Evolutionary conservation across 30 jellyfish, hydroid and myxozoan species (phyloP), one percentile per base, ranked within the genome.

Genomic region (Aurelia aurita complex sp. Pacific): DNA sequence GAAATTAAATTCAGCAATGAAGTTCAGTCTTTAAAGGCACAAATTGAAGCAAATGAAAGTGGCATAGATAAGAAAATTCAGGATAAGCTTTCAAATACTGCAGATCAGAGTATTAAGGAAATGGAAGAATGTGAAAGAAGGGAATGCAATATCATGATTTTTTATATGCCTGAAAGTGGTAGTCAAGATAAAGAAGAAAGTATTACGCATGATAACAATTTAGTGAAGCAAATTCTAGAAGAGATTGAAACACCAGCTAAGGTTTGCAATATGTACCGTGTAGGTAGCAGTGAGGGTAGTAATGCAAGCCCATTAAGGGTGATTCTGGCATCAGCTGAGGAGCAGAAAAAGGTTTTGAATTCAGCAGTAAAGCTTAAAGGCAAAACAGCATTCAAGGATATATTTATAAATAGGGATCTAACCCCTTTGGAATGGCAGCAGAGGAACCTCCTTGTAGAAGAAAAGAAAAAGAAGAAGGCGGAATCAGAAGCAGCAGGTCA

Each of bases 401-500:
- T 38, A 38, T 43, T 43, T 7, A 43, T 43, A 43, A 43, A 43
- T 7, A 43, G 12, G 54, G 54, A 43, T 7, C 12, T 43, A 43
- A 43, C 54, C 54, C 54, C 54, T 43, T 43, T 43, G 54, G 54
- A 43, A 43, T 10, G 54, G 54, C 54, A 43, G 54, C 54, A 43
- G 54, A 43, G 12, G 12, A 43, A 43, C 12, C 54, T 43, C 12
- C 54, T 43, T 7, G 54, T 43, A 43, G 54, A 9, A 43, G 74
- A 75, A 75, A 75, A 60, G 62, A 75, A 75, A 29, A 54, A 63
- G 61, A 75, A 75, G 74, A 60, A 60, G 75, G 85, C 72, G 50
- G 76, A 75, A 75, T 75, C 85, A 18, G 85, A 75, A 60, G 85
- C 72, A 35, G 74, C 72, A 75, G 72, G 85, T n/a, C 74, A 75